Evolutionary conservation across 2,113 vertebrate genomes (phyloP).

Genomic region (Perca fluviatilis): DNA sequence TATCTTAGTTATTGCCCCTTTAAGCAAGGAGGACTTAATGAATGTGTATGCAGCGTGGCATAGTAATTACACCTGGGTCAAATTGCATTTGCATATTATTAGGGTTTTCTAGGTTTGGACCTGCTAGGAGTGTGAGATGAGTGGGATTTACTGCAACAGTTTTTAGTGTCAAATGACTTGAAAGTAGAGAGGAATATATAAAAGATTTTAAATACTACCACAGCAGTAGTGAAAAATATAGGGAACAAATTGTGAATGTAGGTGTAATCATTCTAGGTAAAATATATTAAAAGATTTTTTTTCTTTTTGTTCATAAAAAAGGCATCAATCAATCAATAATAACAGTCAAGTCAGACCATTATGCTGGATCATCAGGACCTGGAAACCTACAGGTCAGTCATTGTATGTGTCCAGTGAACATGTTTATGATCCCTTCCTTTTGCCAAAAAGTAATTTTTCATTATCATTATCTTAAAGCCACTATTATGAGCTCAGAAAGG

Average conservation of each 20-base stretch:
- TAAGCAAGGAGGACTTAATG: constrained; percentile 47
- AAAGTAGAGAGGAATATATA: constrained; percentile 3
- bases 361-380: neutral
- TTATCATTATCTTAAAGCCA: neutral
- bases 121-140: constrained; percentile 1
- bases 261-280: neutral
- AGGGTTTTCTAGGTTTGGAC: constrained; percentile 41
- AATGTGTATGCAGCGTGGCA: constrained; percentile 57
- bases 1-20: constrained; percentile 48
- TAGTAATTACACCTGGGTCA: constrained; percentile 64
- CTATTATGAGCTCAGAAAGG: constrained; percentile 8
- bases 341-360: neutral
- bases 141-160: constrained; percentile 32
- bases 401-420: neutral
- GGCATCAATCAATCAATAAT: neutral
- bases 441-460: neutral
- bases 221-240: constrained; percentile 2
- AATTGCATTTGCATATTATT: constrained; percentile 57
- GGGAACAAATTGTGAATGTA: neutral
- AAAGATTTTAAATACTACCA: neutral
- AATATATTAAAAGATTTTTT: neutral
- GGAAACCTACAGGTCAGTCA: neutral
- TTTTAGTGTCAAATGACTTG: constrained; percentile 30
- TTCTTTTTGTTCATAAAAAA: neutral
- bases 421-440: constrained; percentile 9